Evolutionary conservation across 2,888 invertebrate species (phyloP), one percentile per base, ranked within the genome.

Genomic region (Stenotaenia linearis): DNA sequence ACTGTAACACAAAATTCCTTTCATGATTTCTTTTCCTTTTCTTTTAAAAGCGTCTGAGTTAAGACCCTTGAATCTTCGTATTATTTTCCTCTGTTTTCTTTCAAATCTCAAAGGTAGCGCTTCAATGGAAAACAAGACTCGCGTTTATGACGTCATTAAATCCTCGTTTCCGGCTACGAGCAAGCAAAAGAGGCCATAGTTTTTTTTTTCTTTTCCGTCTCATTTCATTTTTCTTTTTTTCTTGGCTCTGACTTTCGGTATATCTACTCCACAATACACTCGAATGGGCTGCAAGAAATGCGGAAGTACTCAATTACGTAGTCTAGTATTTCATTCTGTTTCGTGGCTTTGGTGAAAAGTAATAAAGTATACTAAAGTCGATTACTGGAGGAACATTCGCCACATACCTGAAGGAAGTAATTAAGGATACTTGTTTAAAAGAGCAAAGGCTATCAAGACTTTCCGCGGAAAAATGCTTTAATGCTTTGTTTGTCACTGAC

Each of bases 91-190:
- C 61, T 61, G 45, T 45, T 28, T 61, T 25, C 4, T 56, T 56
- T 56, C 56, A 23, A 56, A 12, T 56, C 61, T 15, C 61, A 25
- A 23, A 28, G 28, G 61, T 61, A 25, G 61, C 28, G 15, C 25
- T 61, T 28, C 61, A 61, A 61, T 61, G 25, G 61, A 61, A 61
- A 61, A 61, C 61, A 23, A 25, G 61, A 61, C 61, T 61, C 61
- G 25, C 15, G 61, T 61, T 61, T 61, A 61, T 61, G 61, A 61
- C 61, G 61, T 61, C 61, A 61, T 61, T 61, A 61, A 61, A 61
- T 61, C 61, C 61, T 61, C 61, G 61, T 61, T 61, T 61, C 61
- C 61, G 61, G 61, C 23, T 61, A 25, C 25, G 0, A 25, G 61
- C 25, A 28, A 61, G 28, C 25, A 61, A 61, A 28, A 61, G 61